Conservation (phyloP, 2,888 invertebrate genomes). For the Rambutsinella grinnellia region DNA sequence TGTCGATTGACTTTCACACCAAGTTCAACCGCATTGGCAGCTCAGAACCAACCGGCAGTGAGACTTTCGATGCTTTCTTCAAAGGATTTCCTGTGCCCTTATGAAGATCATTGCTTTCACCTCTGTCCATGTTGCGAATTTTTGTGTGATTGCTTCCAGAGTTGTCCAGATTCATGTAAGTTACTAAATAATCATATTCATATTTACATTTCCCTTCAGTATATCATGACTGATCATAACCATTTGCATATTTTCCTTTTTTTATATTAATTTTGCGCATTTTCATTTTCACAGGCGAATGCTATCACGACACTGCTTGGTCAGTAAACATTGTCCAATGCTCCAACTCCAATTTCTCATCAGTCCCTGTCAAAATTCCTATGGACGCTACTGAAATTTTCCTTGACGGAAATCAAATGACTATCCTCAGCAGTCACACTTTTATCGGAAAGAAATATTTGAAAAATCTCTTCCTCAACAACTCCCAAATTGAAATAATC, state of each 20-base stretch:
- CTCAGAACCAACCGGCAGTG: slow-evolving; percentile 72
- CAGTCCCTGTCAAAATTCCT: slow-evolving; percentile 85
- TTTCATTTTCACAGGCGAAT: too few relatives aligned
- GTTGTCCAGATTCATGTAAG: slow-evolving; percentile 85
- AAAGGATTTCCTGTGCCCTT: slow-evolving; percentile 90
- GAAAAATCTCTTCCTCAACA: slow-evolving; percentile 88
- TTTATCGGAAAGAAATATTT: slow-evolving; percentile 93
- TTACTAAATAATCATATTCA: too few relatives aligned
- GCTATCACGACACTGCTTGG: slow-evolving; percentile 95
- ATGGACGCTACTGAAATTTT: slow-evolving; percentile 91
- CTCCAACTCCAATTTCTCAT: slow-evolving; percentile 72
- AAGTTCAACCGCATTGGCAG: slow-evolving; percentile 76
- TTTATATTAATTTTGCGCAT: too few relatives aligned
- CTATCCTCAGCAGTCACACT: slow-evolving; percentile 86
- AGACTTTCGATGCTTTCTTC: slow-evolving; percentile 67
- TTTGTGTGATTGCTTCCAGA: slow-evolving; percentile 98
- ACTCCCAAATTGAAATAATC: slow-evolving; percentile 85
- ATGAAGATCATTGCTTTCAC: slow-evolving; percentile 93
- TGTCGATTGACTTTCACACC: slow-evolving; percentile 76
- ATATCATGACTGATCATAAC: too few relatives aligned
- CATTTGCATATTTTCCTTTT: background rate
- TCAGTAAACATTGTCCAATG: slow-evolving; percentile 94
- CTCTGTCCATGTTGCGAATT: slow-evolving; percentile 97
- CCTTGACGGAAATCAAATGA: slow-evolving; percentile 86
- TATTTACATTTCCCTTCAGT: too few relatives aligned